phyloP scores from a whole-genome alignment of 2,888 invertebrate species.

The Patella caerulea region DNA sequence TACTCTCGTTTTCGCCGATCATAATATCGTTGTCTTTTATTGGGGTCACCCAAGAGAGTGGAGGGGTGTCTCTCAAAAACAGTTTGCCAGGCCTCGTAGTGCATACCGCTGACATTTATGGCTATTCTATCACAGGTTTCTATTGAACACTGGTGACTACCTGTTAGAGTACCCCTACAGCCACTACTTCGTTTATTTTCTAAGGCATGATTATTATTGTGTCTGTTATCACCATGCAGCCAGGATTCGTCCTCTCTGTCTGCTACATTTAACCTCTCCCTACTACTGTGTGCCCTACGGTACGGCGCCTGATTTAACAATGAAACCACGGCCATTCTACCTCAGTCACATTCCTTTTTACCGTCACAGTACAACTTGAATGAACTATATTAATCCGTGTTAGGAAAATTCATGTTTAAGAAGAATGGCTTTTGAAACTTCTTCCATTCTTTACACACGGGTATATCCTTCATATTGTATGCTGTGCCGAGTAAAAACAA shows the following conservation, averaged over 20 bases:
- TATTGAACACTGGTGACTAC: conserved; percentile 59
- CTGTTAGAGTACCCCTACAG: conserved; percentile 27
- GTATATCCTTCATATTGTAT: no score
- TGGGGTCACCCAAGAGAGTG: conserved; percentile 69
- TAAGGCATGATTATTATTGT: conserved; percentile 23
- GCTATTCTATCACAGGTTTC: conserved; percentile 67
- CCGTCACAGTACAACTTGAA: no score
- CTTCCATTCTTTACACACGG: no score
- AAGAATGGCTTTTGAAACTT: no score
- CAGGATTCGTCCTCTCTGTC: conserved; percentile 40
- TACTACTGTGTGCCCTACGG: conserved; percentile 51
- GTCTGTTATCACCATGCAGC: conserved; percentile 19
- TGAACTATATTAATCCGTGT: no score
- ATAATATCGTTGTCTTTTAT: conserved; percentile 67
- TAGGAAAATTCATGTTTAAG: no score
- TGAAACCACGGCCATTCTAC: conserved; percentile 56
- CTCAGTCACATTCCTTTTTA: neutral
- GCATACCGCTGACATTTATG: conserved; percentile 70
- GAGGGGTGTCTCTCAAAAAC: conserved; percentile 68
- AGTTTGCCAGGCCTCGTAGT: conserved; percentile 68
- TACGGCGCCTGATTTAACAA: conserved; percentile 62
- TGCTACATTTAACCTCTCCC: conserved; percentile 54
- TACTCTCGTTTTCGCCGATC: conserved; percentile 68
- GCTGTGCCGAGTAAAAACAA: no score
- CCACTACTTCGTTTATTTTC: conserved; percentile 19